Base-by-base conservation (phyloP, 2,888 invertebrate genomes). In the Lycaena phlaeas region DNA sequence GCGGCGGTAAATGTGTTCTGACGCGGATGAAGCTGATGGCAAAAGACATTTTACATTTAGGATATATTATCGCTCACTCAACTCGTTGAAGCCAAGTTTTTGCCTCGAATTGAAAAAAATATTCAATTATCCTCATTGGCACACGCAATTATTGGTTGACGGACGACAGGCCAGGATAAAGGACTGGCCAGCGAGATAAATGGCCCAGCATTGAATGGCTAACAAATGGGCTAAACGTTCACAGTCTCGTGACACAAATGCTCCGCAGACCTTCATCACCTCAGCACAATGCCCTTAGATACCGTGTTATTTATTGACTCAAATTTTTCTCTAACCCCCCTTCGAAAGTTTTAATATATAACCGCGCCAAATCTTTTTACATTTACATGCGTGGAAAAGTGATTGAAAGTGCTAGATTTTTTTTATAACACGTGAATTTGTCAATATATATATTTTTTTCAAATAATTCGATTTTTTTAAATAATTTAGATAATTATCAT, bases 151-250 rank as follows among this genome's bases (percentile, higher is more conserved):
- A 61, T 55, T 53, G 47, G 48, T 62, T 69, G 72, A 74, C 69
- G 59, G 64, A 72, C 71, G 34, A 38, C 36, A 52, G 57, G 48
- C 54, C 57, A 67, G 70, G 71, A 74, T 70, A 64, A 68, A 64
- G 61, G 65, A 61, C 57, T 60, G 64, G 68, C 69, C 70, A 70
- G 70, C 68, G 60, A 67, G 68, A 71, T 75, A 68, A 71, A 75
- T 74, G 65, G 69, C 56, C 51, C 49, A 49, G 57, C 62, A 64
- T 66, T 74, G 72, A 74, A 75, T 69, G 61, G 59, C 63, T 76
- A 71, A 76, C 73, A 73, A 76, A 76, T 75, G 73, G 66, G 59
- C 60, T 52, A 59, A 54, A 57, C 59, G 60, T 59, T 53, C 50
- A 44, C 45, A 43, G 49, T 50, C 44, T 51, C 46, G 41, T 43